phyloP scores from a whole-genome alignment of 2,797 vertebrate genomes.

The Brotula barbata region DNA sequence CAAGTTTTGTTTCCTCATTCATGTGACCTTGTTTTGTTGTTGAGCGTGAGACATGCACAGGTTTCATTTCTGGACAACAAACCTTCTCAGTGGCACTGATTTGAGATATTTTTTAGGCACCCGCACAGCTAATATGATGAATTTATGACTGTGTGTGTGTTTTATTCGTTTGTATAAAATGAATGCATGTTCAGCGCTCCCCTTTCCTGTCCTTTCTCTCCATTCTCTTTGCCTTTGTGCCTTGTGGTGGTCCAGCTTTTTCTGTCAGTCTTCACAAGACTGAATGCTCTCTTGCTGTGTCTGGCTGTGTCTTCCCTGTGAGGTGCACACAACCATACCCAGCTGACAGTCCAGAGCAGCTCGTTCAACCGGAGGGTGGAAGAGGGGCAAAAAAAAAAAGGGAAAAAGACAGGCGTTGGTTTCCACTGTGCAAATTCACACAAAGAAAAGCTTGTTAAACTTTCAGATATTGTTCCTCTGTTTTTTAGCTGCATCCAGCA shows the following conservation, averaged over 20 bases:
- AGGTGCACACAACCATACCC: constrained; percentile 59
- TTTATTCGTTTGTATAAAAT: constrained; percentile 17
- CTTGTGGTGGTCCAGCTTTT: constrained; percentile 15
- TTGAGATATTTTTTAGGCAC: constrained; percentile 20
- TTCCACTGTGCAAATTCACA: constrained; percentile 23
- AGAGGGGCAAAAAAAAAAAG: constrained; percentile 1
- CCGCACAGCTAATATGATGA: constrained; percentile 27
- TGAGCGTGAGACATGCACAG: constrained; percentile 13
- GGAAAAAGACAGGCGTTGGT: not conserved
- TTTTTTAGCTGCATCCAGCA: not conserved
- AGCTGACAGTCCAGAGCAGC: constrained; percentile 69
- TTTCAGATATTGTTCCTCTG: constrained; percentile 3
- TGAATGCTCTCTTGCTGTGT: constrained; percentile 62
- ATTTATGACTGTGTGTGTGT: constrained; percentile 12
- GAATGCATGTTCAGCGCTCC: not conserved
- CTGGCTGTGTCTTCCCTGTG: constrained; percentile 57
- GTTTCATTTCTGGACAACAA: constrained; percentile 14
- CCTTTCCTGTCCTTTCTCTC: not conserved
- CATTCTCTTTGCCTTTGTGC: constrained; percentile 4
- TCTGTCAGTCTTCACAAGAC: constrained; percentile 37
- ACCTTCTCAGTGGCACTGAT: constrained; percentile 14
- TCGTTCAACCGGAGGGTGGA: constrained; percentile 54
- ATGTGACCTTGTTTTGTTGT: constrained; percentile 35
- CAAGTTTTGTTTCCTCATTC: not conserved
- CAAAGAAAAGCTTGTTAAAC: constrained; percentile 12